Evolutionary conservation across 2,888 invertebrate genomes (phyloP).

Genomic region (Epinotia ramella): DNA sequence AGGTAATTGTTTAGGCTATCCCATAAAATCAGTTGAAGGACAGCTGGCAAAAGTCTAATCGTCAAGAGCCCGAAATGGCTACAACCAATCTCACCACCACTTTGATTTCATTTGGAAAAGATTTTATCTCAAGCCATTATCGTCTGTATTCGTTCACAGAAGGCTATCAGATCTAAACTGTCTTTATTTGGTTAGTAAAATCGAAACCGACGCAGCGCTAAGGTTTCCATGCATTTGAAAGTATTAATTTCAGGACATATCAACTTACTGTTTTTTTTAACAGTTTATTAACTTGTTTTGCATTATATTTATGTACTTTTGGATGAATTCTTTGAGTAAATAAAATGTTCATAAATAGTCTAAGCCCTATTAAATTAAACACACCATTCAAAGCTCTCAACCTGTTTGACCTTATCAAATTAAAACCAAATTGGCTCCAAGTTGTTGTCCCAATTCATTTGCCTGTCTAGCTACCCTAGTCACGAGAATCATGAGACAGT

Average conservation of each 20-base stretch:
- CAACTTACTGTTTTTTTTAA: background rate
- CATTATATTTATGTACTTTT: background rate
- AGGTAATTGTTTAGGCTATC: background rate
- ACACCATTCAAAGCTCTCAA: background rate
- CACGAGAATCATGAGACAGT: constrained; percentile 57
- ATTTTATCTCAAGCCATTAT: constrained; percentile 78
- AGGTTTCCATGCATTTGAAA: constrained; percentile 35
- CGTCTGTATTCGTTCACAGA: constrained; percentile 70
- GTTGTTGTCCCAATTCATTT: constrained; percentile 49
- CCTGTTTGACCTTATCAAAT: constrained; percentile 26
- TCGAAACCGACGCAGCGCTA: constrained; percentile 58
- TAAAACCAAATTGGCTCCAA: constrained; percentile 34
- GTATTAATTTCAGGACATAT: constrained; percentile 5
- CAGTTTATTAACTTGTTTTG: background rate
- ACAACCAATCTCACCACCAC: constrained; percentile 60
- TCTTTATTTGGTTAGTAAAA: constrained; percentile 72
- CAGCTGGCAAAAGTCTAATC: constrained; percentile 51
- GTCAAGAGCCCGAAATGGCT: constrained; percentile 62
- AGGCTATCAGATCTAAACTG: constrained; percentile 73
- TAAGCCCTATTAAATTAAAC: background rate
- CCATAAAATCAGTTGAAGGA: constrained; percentile 31
- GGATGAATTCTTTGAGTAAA: background rate
- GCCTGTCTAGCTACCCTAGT: constrained; percentile 51
- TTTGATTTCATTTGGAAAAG: constrained; percentile 79
- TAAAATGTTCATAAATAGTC: background rate